phyloP scores from a whole-genome alignment of 2,888 invertebrate genomes.

The Conchocele bisecta region DNA sequence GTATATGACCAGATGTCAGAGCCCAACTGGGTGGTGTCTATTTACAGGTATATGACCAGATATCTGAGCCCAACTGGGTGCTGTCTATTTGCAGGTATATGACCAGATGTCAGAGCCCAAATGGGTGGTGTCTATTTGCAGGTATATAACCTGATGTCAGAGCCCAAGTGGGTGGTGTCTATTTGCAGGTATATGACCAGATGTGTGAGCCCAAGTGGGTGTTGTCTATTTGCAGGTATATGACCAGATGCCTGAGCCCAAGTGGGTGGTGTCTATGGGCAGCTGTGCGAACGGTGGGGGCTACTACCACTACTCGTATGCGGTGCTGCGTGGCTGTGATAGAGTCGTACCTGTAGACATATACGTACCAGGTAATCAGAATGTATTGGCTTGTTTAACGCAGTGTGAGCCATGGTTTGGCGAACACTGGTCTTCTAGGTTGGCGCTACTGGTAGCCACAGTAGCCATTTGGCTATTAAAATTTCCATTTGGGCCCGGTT shows the following conservation, averaged over 20 bases:
- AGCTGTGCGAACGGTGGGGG: constrained; percentile 99
- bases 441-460: too few relatives aligned
- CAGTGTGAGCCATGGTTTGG: too few relatives aligned
- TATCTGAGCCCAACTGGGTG: constrained; percentile 99
- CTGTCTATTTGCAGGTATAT: constrained; percentile 96
- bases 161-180: constrained; percentile 99
- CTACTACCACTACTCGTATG: constrained; percentile 98
- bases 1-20: too few relatives aligned
- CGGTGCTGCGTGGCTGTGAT: constrained; percentile 98
- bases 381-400: too few relatives aligned
- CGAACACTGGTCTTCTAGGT: too few relatives aligned
- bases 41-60: constrained; percentile 93
- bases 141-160: constrained; percentile 99
- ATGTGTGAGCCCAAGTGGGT: constrained; percentile 4
- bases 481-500: too few relatives aligned
- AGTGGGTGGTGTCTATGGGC: constrained; percentile 99
- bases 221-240: constrained; percentile 84
- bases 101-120: constrained; percentile 99
- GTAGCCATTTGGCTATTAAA: too few relatives aligned
- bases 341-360: constrained; percentile 95
- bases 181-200: constrained; percentile 84
- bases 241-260: constrained; percentile 97
- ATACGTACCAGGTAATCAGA: constrained; percentile 31
- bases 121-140: constrained; percentile 99
- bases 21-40: too few relatives aligned